Conservation (phyloP, 37 sponge, comb jelly and placozoan species). For the Chondrilla cf. caribensis region DNA sequence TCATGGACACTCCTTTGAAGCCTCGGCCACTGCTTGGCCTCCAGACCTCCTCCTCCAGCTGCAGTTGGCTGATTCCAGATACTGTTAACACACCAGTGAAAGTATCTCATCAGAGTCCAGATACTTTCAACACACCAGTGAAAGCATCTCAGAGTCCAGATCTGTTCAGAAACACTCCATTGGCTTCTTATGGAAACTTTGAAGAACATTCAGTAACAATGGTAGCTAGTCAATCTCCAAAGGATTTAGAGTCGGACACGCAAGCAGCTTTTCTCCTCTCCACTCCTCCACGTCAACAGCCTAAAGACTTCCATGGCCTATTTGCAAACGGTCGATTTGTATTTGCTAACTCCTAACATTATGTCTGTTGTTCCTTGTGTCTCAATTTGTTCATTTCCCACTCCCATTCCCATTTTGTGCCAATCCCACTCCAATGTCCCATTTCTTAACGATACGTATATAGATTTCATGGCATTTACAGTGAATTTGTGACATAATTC, state of each 20-base stretch:
- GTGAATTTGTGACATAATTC: too few relatives aligned
- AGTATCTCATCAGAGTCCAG: background rate
- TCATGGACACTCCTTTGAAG: slow-evolving; percentile 7
- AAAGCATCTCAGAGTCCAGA: background rate
- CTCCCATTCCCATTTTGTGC: too few relatives aligned
- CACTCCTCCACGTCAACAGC: background rate
- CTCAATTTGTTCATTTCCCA: background rate
- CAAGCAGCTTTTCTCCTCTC: background rate
- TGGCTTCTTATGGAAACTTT: too few relatives aligned
- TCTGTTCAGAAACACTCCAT: background rate
- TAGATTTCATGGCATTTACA: too few relatives aligned
- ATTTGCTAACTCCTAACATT: background rate
- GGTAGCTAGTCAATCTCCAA: background rate
- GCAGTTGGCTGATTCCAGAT: background rate
- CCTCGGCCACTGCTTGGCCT: background rate
- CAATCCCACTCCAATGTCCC: too few relatives aligned
- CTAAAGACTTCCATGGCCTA: background rate
- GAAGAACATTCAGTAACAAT: background rate
- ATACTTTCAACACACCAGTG: background rate
- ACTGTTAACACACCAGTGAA: too few relatives aligned
- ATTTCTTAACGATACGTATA: too few relatives aligned
- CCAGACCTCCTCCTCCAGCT: background rate
- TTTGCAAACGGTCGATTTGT: background rate
- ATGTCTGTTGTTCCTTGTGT: background rate
- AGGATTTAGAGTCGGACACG: background rate